A percentile compares a stretch with the other conserved stretches of the same genome.
Conservation (phyloP, 2,113 vertebrate genomes). For the Sus scrofa region T2T-Sscrofa CM000826.6:60693501-60694000, state of each 20-base stretch:
- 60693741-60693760: background rate
- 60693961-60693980: too few species aligned
- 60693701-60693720: background rate
- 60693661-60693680: background rate
- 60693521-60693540: too few species aligned
- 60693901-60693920: too few species aligned
- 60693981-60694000: too few species aligned
- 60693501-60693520: too few species aligned
- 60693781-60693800: background rate
- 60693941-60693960: too few species aligned
- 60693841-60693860: background rate
- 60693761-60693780: background rate
- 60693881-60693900: too few species aligned
- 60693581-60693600: too few species aligned
- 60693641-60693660: background rate
- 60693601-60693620: too few species aligned
- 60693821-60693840: background rate
- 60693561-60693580: too few species aligned
- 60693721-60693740: background rate
- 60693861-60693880: background rate
- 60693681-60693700: background rate
- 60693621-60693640: background rate
- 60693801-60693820: background rate
- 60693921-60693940: too few species aligned
- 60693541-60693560: too few species aligned